phyloP scores from a whole-genome alignment of 2,113 vertebrate genomes.

The Ovibos moschatus region DNA sequence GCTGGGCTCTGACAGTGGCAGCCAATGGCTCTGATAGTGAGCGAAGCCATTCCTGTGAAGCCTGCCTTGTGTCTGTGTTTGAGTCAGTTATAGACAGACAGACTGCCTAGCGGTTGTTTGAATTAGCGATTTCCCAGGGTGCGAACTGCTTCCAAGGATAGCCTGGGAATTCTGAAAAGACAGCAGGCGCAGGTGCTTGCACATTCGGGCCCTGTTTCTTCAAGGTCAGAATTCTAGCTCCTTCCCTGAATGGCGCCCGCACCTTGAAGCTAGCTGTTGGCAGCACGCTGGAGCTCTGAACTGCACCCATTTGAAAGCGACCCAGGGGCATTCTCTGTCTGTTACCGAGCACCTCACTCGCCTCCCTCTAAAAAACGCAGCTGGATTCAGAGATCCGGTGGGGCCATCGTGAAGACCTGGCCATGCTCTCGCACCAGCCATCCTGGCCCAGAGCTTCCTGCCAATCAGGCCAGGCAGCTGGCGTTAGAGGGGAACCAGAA shows the following conservation, averaged over 20 bases:
- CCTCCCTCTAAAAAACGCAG: background rate
- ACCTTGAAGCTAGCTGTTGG: background rate
- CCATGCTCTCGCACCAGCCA: background rate
- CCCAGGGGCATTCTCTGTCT: background rate
- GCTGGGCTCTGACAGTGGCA: constrained; percentile 33
- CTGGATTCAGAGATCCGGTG: background rate
- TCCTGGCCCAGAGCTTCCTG: background rate
- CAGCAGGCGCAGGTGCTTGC: too few relatives aligned
- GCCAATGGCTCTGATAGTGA: background rate
- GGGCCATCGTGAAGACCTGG: background rate
- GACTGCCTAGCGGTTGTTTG: background rate
- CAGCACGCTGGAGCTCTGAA: background rate
- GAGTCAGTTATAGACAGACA: background rate
- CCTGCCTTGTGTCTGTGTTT: constrained; percentile 4
- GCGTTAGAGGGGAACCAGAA: background rate
- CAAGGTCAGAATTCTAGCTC: background rate
- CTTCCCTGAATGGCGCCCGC: background rate
- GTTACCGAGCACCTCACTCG: background rate
- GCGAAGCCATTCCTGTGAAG: background rate
- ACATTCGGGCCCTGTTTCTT: background rate
- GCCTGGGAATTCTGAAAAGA: background rate
- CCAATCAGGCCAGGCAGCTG: background rate
- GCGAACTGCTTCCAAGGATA: background rate
- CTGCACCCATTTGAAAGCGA: background rate
- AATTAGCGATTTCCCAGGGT: background rate